These are phyloP conservation scores for Desmodus rotundus DNA, from an alignment of 2,113 vertebrate genomes.

Conservation along the genomic window DNA sequence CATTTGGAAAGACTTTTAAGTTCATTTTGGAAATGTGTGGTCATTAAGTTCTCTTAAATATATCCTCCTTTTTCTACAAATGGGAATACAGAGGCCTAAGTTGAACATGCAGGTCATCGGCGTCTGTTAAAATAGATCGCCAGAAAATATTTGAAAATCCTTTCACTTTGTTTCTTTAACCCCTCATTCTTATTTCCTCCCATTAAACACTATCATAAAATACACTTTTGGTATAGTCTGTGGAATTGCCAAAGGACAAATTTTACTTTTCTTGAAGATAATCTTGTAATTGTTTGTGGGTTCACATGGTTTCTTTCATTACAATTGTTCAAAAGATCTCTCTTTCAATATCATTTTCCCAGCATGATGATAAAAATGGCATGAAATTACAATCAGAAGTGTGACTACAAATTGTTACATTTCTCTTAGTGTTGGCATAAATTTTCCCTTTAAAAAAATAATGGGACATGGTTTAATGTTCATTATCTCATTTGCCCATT, in stretches of 20 bases:
- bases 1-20: constrained; percentile 37
- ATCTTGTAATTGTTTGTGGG: constrained; percentile 28
- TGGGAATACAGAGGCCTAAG: not conserved
- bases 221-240: not conserved
- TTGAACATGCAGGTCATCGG: not conserved
- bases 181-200: not conserved
- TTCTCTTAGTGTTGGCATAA: constrained; percentile 40
- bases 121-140: not conserved
- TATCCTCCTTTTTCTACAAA: not conserved
- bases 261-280: constrained; percentile 7
- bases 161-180: constrained; percentile 10
- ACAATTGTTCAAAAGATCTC: constrained; percentile 52
- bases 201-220: not conserved
- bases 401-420: constrained; percentile 31
- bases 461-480: constrained; percentile 48
- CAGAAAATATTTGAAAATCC: constrained; percentile 28
- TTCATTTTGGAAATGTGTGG: not conserved
- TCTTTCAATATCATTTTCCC: constrained; percentile 57
- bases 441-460: constrained; percentile 56
- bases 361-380: constrained; percentile 40
- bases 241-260: constrained; percentile 18
- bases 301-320: constrained; percentile 60
- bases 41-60: constrained; percentile 8
- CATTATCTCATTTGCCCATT: constrained; percentile 62
- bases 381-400: constrained; percentile 28